These are phyloP conservation scores for Rhabdomys pumilio DNA, from an alignment of 2,797 vertebrate genomes.

Conservation along the genomic window DNA sequence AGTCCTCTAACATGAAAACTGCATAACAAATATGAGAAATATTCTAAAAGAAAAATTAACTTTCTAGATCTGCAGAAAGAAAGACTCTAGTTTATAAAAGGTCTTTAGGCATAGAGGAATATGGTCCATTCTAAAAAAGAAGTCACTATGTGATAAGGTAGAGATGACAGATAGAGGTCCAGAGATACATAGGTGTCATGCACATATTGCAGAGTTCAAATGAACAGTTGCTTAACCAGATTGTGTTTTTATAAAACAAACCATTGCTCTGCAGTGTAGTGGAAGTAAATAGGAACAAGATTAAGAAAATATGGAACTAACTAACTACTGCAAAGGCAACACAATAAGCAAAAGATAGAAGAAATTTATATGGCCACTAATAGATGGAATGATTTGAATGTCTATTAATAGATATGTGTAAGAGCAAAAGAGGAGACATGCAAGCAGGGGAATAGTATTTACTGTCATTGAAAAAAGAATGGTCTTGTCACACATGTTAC, in stretches of 20 bases:
- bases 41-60: conserved; percentile 31
- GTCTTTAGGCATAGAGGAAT: background rate
- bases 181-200: background rate
- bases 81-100: background rate
- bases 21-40: background rate
- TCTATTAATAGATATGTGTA: background rate
- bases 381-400: background rate
- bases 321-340: background rate
- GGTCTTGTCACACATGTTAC: background rate
- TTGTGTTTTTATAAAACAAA: conserved; percentile 8
- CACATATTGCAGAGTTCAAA: background rate
- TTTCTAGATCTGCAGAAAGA: background rate
- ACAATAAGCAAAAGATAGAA: background rate
- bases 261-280: background rate
- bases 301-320: background rate
- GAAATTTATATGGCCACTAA: background rate
- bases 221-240: background rate
- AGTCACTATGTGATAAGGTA: background rate
- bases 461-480: background rate
- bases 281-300: background rate
- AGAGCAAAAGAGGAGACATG: background rate
- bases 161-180: background rate
- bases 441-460: background rate
- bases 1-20: background rate
- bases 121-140: background rate